Evolutionary conservation across 2,113 vertebrate genomes (phyloP), one percentile per base, ranked within the genome.

Genomic region (Ornithorhynchus anatinus): DNA sequence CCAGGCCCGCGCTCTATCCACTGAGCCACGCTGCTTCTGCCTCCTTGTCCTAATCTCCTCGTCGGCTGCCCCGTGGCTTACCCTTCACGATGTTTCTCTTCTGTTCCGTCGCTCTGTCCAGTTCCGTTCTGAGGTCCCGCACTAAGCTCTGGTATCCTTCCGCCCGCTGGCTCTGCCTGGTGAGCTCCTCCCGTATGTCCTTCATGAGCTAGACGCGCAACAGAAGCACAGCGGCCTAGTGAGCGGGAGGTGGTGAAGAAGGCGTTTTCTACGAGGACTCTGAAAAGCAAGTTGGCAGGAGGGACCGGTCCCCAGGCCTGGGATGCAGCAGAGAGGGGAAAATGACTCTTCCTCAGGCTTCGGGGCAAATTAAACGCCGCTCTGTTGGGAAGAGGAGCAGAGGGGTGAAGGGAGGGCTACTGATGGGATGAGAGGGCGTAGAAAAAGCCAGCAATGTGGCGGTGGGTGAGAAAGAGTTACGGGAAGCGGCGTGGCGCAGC

Each of bases 1-100:
- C 25, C 15, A 29, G 11, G 9, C 6, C 8, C 2, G 7, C 17
- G 8, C 19, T n/a, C 32, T 20, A 4, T 20, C 40, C 66, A n/a
- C 51, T 40, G 42, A 53, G 38, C 7, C 11, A n/a, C 16, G 3
- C 22, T 1, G 32, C 1, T 0, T 27, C 33, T n/a, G 40, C 23
- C 45, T 22, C 22, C 2, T 2, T 25, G 31, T 6, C 40, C n/a
- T 1, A 2, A 5, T 1, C 4, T 14, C 16, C 4, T 7, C 22
- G 3, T 1, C 12, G 3, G 0, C 4, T 2, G 33, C 19, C 52
- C 36, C 45, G 0, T 1, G 1, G 8, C 11, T 29, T 88, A 93
- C 88, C 91, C 74, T 88, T 82, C 80, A 81, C 54, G 74, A 77
- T 70, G 56, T 69, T 56, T 29, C 85, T 86, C 85, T 90, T 90